phyloP scores from a whole-genome alignment of 2,113 vertebrate species.

The Orthonyx spaldingii region DNA sequence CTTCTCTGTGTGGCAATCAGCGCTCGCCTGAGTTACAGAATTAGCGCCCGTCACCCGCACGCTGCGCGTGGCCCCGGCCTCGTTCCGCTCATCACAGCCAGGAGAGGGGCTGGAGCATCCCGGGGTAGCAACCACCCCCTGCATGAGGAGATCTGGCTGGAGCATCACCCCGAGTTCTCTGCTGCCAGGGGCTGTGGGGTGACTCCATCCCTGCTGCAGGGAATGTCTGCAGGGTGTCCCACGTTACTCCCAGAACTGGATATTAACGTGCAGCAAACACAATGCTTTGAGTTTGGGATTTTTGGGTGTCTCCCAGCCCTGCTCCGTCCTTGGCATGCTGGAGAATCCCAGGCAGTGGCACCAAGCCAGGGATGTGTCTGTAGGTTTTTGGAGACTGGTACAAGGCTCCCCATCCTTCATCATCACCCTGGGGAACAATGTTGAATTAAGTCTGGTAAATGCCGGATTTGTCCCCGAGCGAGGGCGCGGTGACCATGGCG shows the following conservation, averaged over 20 bases:
- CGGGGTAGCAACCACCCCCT: neutral
- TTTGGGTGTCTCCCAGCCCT: neutral
- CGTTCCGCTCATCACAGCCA: neutral
- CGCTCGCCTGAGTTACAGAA: neutral
- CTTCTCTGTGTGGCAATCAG: neutral
- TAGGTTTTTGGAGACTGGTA: neutral
- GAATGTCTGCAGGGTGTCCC: neutral
- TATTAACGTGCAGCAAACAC: fast-evolving
- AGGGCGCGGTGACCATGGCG: neutral
- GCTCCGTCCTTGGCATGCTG: neutral
- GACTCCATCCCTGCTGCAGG: neutral
- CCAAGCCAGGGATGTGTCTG: neutral
- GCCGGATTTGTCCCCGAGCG: neutral
- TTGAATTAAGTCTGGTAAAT: neutral
- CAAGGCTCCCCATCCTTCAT: neutral
- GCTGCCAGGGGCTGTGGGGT: neutral
- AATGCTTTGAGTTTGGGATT: neutral
- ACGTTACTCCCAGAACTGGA: fast-evolving
- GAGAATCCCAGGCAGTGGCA: neutral
- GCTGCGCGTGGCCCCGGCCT: neutral
- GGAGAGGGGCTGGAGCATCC: neutral
- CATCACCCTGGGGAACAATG: fast-evolving
- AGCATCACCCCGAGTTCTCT: fast-evolving
- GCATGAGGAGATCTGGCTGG: fast-evolving
- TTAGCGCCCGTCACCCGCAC: neutral